phyloP scores from a whole-genome alignment of 1,140 invertebrate genomes.

The Calephelis virginiensis region DNA sequence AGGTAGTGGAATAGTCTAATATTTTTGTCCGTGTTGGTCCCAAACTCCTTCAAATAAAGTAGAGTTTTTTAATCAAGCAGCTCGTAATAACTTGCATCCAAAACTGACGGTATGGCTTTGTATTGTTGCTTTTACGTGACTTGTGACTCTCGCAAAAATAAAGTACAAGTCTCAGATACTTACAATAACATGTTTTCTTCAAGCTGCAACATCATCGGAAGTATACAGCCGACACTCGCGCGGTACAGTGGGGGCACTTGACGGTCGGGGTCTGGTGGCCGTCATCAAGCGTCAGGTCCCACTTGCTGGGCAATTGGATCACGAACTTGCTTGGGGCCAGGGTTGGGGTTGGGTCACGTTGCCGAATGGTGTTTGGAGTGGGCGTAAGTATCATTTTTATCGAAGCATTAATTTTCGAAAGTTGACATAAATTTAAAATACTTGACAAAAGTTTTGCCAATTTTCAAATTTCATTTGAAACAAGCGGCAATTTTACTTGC shows the following conservation, averaged over 20 bases:
- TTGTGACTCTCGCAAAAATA: background rate
- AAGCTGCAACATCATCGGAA: constrained; percentile 79
- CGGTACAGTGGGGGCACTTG: constrained; percentile 55
- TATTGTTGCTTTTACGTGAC: too few species aligned
- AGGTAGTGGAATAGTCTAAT: too few species aligned
- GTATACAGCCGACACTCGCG: constrained; percentile 49
- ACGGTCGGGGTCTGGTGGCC: constrained; percentile 69
- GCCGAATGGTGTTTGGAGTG: constrained; percentile 81
- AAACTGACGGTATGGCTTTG: too few species aligned
- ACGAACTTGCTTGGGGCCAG: constrained; percentile 77
- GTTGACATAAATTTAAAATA: too few species aligned
- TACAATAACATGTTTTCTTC: constrained; percentile 20
- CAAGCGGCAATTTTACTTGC: too few species aligned
- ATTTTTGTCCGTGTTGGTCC: too few species aligned
- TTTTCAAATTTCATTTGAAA: too few species aligned
- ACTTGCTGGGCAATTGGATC: constrained; percentile 69
- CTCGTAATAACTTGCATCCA: too few species aligned
- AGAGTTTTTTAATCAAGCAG: too few species aligned
- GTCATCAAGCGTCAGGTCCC: constrained; percentile 76
- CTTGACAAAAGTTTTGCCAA: too few species aligned
- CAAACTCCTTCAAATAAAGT: too few species aligned
- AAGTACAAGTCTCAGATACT: background rate
- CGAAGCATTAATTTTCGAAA: too few species aligned
- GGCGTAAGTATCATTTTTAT: constrained; percentile 61
- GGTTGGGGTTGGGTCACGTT: constrained; percentile 82